Base-by-base conservation (phyloP, 2,113 vertebrate species). In the Cairina moschata region DNA sequence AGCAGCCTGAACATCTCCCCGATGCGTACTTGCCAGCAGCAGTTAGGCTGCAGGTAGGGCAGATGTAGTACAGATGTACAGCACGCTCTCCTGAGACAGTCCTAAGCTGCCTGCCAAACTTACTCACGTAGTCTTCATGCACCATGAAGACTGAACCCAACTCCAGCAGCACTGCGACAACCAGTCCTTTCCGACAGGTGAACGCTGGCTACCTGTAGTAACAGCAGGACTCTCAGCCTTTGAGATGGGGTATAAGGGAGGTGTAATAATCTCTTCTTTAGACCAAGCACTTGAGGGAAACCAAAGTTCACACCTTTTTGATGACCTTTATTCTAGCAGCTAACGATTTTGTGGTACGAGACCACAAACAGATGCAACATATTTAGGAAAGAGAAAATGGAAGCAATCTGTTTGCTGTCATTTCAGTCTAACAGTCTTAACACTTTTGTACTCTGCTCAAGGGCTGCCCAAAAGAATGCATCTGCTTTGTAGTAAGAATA, bases 1-100 rank as follows among this genome's bases (percentile, higher is more conserved):
- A 65, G 54, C 34, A 60, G 54, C 46, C 17, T 9, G 12, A n/a
- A 38, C 73, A 13, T 3, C 13, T 79, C 58, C 77, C 69, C 2
- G 1, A 1, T 0, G 6, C 0, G 0, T 3, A 3, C 7, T 0
- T 60, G 78, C 42, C 50, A 36, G 77, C 65, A 54, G 89, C 86
- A 78, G 81, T 50, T 20, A 44, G 8, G 26, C 77, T 38, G 54
- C 86, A 50, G 58, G 38, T 10, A 48, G 80, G 83, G 74, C 90
- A 89, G 95, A 10, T 50, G 82, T 31, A 26, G 69, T 13, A 13
- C 78, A 91, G 86, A 63, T 60, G 83, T 65, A 31, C 46, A 28
- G 56, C 76, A 18, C 5, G 0, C 29, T 48, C 78, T 65, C 42
- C 79, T 3, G 77, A 54, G 80, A 50, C 80, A 18, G 59, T 9